Conservation (phyloP, 2,888 invertebrate genomes). For the Drosophila yooni region DNA sequence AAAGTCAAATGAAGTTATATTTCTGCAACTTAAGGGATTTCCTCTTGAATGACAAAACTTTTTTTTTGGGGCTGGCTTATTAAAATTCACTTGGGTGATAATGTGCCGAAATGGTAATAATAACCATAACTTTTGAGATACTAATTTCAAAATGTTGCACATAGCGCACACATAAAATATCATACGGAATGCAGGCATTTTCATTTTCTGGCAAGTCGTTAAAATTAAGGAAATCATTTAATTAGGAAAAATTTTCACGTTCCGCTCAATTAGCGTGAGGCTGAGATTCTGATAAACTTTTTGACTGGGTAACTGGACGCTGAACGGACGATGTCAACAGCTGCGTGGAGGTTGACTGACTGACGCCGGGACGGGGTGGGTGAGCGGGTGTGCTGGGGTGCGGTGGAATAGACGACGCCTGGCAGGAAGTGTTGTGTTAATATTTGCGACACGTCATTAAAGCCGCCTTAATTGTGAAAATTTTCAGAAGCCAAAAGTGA, state of each 20-base stretch:
- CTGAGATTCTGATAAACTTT: constrained; percentile 50
- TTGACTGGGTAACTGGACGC: constrained; percentile 60
- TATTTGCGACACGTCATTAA: constrained; percentile 78
- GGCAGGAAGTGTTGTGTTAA: constrained; percentile 66
- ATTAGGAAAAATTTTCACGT: constrained; percentile 80
- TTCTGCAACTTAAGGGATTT: constrained; percentile 14
- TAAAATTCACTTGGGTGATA: constrained; percentile 73
- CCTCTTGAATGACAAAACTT: constrained; percentile 46
- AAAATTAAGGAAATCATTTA: constrained; percentile 76
- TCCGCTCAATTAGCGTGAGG: constrained; percentile 72
- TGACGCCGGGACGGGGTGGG: constrained; percentile 12
- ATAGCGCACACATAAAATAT: constrained; percentile 56
- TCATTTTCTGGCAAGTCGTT: constrained; percentile 52
- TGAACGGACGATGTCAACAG: constrained; percentile 63
- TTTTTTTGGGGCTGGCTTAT: constrained; percentile 42
- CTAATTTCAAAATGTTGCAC: constrained; percentile 79
- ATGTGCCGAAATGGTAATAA: constrained; percentile 47
- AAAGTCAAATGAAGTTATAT: constrained; percentile 5
- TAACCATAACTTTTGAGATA: constrained; percentile 73
- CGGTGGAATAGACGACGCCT: constrained; percentile 21
- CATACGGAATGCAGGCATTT: constrained; percentile 44
- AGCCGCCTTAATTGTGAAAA: constrained; percentile 73
- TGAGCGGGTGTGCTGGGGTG: background rate
- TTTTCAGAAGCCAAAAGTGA: constrained; percentile 64
- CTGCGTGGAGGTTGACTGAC: constrained; percentile 41